Base-by-base conservation (phyloP, 2,797 vertebrate species). In the Anguilla pacifica region DNA sequence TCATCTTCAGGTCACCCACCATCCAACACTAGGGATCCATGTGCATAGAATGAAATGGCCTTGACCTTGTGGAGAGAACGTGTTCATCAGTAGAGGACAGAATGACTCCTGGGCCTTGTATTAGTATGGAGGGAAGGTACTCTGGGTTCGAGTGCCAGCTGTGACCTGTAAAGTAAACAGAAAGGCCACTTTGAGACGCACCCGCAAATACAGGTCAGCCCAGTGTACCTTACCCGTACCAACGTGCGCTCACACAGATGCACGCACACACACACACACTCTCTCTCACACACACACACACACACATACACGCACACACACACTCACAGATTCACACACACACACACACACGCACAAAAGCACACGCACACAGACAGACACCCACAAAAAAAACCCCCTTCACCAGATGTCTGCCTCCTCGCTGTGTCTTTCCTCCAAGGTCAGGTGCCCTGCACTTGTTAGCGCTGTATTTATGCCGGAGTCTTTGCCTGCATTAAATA, bases 11-110 rank as follows among this genome's bases (percentile, higher is more conserved):
- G 64, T 1, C 11, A 67, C 67, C 28, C 10, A 11, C 67, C 7
- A 88, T 90, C 88, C 88, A 88, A 74, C 85, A 83, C 89, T 89
- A 90, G 88, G 90, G 88, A 86, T 87, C 87, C 87, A 89, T 91
- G 90, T 94, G 94, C 90, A 88, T 90, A 84, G 93, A 94, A 95
- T 94, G 72, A 90, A 92, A 89, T 91, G 79, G 31, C 82, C 84
- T 39, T 92, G 92, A 95, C 95, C 94, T 94, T 95, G 93, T 79
- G 89, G 89, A 88, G 92, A 86, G 86, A 87, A 0, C 17, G 31
- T 35, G 31, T 77, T 77, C 31, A 6, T 77, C 2, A 6, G 72
- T 39, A 31, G 0, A 49, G 39, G n/a, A n/a, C 70, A 83, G 92
- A 92, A 88, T 86, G 91, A 87, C 90, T 91, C 92, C 86, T 84